phyloP scores from a whole-genome alignment of 2,888 invertebrate genomes.

The Nymphalis urticae region DNA sequence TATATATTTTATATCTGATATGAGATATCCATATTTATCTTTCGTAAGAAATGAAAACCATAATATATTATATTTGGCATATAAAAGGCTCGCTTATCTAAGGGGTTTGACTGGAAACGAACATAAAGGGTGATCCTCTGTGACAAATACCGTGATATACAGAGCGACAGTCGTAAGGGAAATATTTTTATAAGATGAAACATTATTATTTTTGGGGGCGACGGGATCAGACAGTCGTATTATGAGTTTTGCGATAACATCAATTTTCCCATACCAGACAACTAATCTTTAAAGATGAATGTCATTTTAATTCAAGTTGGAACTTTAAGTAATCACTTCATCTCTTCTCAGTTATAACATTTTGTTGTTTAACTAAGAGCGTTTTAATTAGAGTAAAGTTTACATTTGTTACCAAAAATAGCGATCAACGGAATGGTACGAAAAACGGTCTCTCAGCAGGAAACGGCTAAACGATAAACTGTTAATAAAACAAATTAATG shows the following conservation, averaged over 20 bases:
- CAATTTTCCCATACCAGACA: constrained; percentile 43
- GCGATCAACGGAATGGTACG: constrained; percentile 60
- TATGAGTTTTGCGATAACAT: constrained; percentile 70
- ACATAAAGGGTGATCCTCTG: constrained; percentile 83
- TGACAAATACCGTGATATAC: constrained; percentile 82
- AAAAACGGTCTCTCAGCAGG: constrained; percentile 62
- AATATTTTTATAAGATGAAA: constrained; percentile 83
- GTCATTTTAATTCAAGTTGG: background rate
- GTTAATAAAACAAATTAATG: constrained; percentile 81
- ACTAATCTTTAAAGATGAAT: constrained; percentile 5
- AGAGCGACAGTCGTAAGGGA: constrained; percentile 80
- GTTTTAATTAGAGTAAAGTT: constrained; percentile 13
- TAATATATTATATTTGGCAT: constrained; percentile 83
- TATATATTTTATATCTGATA: constrained; percentile 22
- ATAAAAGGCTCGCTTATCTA: constrained; percentile 82
- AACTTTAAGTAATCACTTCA: background rate
- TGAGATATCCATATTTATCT: constrained; percentile 57
- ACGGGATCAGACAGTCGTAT: constrained; percentile 73
- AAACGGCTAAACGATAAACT: constrained; percentile 74
- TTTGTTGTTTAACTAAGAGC: background rate
- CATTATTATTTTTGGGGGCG: constrained; percentile 81
- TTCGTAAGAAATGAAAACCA: constrained; percentile 74
- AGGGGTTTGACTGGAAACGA: constrained; percentile 82
- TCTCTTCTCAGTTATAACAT: background rate
- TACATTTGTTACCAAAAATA: constrained; percentile 43